Conservation (phyloP, 2,888 invertebrate genomes). For the Xestoiulus laeticollis region DNA sequence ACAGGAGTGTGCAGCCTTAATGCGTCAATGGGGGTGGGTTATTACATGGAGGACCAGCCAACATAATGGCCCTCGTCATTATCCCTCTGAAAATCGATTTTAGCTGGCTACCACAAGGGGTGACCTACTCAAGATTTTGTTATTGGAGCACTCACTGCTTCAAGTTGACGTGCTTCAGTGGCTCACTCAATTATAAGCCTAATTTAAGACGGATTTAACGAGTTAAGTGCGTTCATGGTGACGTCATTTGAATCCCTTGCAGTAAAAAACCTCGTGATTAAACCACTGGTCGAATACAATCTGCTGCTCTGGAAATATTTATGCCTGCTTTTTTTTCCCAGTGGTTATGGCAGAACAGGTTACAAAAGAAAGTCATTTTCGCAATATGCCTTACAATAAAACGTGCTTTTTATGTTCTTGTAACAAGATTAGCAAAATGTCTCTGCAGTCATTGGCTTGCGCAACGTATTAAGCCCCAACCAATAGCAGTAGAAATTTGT, state of each 20-base stretch:
- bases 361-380: background rate
- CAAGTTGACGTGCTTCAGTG: conserved; percentile 29
- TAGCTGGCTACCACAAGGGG: background rate
- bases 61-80: conserved; percentile 29
- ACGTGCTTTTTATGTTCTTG: background rate
- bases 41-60: background rate
- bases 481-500: background rate
- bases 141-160: conserved; percentile 19
- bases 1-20: background rate
- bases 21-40: background rate
- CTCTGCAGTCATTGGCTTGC: background rate
- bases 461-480: background rate
- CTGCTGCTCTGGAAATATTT: background rate
- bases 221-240: conserved; percentile 29
- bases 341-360: background rate
- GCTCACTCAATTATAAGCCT: conserved; percentile 34
- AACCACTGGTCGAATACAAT: background rate
- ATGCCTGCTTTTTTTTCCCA: background rate
- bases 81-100: conserved; percentile 32
- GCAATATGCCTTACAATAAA: background rate
- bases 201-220: conserved; percentile 37
- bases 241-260: conserved; percentile 9
- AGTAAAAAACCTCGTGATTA: background rate
- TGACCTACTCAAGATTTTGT: conserved; percentile 27
- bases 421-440: background rate